These are phyloP conservation scores for Spheniscus humboldti DNA, from an alignment of 2,797 vertebrate species.

Conservation along the genomic window DNA sequence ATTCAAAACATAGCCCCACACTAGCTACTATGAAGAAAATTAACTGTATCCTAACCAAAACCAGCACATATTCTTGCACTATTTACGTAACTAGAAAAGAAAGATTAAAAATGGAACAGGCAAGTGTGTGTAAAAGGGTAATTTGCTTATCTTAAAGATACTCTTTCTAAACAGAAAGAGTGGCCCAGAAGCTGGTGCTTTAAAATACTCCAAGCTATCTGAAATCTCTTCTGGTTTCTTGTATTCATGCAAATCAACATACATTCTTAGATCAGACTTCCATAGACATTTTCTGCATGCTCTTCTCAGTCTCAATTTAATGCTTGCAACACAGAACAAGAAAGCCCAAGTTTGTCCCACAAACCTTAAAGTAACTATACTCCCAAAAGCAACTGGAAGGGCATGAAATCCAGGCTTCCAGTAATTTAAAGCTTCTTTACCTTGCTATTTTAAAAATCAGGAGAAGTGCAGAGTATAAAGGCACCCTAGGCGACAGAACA, in stretches of 20 bases:
- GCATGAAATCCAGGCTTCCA: neutral
- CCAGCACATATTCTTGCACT: too few relatives aligned
- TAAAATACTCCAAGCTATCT: neutral
- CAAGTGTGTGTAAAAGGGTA: neutral
- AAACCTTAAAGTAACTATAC: neutral
- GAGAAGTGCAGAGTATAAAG: neutral
- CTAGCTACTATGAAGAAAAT: too few relatives aligned
- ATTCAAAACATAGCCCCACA: too few relatives aligned
- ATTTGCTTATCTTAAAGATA: neutral
- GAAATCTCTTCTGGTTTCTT: neutral
- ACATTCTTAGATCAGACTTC: neutral
- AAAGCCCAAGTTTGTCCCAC: neutral
- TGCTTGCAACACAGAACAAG: neutral
- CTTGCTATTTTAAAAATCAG: neutral
- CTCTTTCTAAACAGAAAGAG: neutral
- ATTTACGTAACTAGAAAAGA: neutral
- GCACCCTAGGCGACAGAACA: too few relatives aligned
- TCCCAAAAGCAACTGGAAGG: neutral
- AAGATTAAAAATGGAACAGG: neutral
- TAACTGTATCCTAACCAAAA: too few relatives aligned
- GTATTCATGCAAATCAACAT: accelerated
- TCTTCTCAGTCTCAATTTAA: neutral
- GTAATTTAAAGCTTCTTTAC: neutral
- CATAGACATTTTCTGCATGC: neutral
- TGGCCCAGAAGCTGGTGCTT: neutral